Evolutionary conservation across 2,888 invertebrate species (phyloP), one percentile per base, ranked within the genome.

Genomic region (Boloria euphrosyne): DNA sequence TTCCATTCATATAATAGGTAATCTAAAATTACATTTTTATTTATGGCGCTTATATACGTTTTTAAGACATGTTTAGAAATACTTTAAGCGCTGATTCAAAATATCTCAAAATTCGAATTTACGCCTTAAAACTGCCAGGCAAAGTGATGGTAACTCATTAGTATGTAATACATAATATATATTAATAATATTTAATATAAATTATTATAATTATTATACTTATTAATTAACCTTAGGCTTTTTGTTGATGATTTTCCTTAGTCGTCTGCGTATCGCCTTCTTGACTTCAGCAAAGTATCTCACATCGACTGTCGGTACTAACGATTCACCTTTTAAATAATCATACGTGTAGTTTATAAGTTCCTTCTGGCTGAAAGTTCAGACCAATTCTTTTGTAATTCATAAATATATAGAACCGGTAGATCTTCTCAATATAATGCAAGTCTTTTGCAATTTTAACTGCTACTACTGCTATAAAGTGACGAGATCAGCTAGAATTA

Each of bases 301-400:
- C 14, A 69, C 71, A 10, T 71, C 63, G 0, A 65, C 16, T 4
- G 43, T 47, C 13, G 62, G 54, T 0, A 63, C 27, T 4, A 55
- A 47, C 1, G 67, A 61, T 0, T 58, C 16, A 31, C 65, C 44
- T 5, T 63, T 67, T 10, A 71, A 49, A 22, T 71, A 71, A 27
- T 71, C 71, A 17, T 71, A 71, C 0, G 65, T 71, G 27, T 67
- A 67, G n/a, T 65, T 69, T n/a, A 65, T 22, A 1, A 65, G 51
- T 50, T 71, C 71, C n/a, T 52, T 64, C 51, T 69, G 66, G 16
- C 71, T 71, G 65, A 14, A 67, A 69, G 10, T 2, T 22, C 22
- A 38, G 7, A 38, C 10, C 1, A 3, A 7, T 2, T 38, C 10
- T 10, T 10, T 10, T 38, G 3, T 38, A 38, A 38, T 38, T 38